A percentile compares a stretch with the other conserved stretches of the same genome.
Conservation (phyloP, 2,797 vertebrate species). For the Artibeus jamaicensis region DNA sequence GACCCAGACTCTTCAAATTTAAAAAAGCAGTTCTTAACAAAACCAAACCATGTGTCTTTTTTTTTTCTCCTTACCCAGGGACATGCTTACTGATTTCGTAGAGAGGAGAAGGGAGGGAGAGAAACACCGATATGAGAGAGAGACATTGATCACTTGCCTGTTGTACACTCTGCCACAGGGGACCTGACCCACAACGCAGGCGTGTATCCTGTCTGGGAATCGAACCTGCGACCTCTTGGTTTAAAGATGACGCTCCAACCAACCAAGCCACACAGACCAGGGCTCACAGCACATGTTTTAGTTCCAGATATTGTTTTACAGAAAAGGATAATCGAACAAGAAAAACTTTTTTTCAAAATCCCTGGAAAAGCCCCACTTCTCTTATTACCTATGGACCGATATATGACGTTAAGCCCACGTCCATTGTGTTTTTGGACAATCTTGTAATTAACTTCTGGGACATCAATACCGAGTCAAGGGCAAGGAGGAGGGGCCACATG, state of each 20-base stretch:
- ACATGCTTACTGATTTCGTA: not conserved
- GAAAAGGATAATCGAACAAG: conserved; percentile 24
- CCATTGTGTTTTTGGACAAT: not conserved
- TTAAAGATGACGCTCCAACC: not conserved
- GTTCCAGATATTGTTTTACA: not conserved
- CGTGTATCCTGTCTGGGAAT: not conserved
- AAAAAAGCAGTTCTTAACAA: not conserved
- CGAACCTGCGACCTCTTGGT: not conserved
- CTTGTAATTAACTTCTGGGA: not conserved
- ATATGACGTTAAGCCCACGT: not conserved
- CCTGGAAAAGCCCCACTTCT: conserved; percentile 30
- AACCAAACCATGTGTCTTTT: not conserved
- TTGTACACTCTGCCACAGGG: not conserved
- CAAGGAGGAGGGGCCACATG: not conserved
- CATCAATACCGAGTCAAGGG: not conserved
- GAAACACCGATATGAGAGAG: not conserved
- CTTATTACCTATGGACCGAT: not conserved
- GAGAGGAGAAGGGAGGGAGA: not conserved
- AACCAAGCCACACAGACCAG: not conserved
- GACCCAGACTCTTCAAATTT: not conserved
- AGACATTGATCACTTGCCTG: not conserved
- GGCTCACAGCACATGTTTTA: not conserved
- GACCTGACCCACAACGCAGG: not conserved
- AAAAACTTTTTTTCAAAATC: conserved; percentile 8
- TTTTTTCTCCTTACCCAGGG: not conserved